A percentile compares a stretch with the other conserved stretches of the same genome.
Evolutionary conservation across 1,140 invertebrate genomes (phyloP).

Genomic region (Zaprionus kolodkinae): DNA sequence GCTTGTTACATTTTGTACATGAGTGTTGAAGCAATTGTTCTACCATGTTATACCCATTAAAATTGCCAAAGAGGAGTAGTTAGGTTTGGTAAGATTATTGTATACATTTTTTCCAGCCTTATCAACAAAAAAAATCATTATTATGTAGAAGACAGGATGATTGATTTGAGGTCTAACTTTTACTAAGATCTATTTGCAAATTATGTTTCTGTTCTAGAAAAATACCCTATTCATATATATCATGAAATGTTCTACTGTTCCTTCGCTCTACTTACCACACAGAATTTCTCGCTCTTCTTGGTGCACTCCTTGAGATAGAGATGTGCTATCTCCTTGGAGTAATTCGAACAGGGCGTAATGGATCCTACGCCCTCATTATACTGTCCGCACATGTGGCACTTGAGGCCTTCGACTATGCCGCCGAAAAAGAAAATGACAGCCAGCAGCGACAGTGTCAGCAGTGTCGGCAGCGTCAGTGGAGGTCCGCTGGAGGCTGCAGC

Average conservation of each 20-base stretch:
- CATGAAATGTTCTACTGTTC: too few species aligned
- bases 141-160: too few species aligned
- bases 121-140: too few species aligned
- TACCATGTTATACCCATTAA: background rate
- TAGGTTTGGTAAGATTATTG: background rate
- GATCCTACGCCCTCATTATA: conserved; percentile 93
- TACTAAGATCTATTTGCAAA: too few species aligned
- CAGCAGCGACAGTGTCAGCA: conserved; percentile 24
- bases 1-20: background rate
- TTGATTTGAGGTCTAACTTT: too few species aligned
- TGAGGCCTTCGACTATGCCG: conserved; percentile 85
- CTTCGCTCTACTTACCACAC: conserved; percentile 87
- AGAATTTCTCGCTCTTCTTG: conserved; percentile 86
- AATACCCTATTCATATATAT: too few species aligned
- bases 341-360: conserved; percentile 91
- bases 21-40: background rate
- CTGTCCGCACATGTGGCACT: conserved; percentile 90
- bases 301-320: conserved; percentile 89
- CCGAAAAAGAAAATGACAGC: conserved; percentile 61
- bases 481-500: conserved; percentile 4
- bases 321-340: conserved; percentile 86
- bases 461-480: conserved; percentile 2
- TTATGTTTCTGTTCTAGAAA: too few species aligned
- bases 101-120: too few species aligned
- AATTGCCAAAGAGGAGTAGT: background rate